Conservation (phyloP, 2,797 vertebrate genomes). For the Danio choprae region DNA sequence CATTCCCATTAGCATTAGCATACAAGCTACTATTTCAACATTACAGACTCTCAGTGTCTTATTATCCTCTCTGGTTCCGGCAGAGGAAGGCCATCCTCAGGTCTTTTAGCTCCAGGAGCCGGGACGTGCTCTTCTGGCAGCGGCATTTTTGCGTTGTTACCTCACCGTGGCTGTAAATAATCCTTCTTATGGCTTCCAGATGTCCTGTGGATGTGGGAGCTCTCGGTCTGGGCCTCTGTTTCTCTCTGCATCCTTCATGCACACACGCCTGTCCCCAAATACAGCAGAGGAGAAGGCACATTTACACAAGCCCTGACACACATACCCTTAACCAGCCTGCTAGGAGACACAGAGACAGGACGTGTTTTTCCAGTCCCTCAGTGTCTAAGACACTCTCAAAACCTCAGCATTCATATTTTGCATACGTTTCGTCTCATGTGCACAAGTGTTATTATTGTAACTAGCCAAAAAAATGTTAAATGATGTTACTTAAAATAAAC, state of each 20-base stretch:
- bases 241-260: constrained; percentile 31
- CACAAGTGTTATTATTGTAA: not conserved
- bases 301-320: constrained; percentile 13
- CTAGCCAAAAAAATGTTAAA: no score
- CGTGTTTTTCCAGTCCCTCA: constrained; percentile 53
- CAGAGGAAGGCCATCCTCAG: constrained; percentile 63
- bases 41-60: constrained; percentile 9
- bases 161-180: constrained; percentile 81
- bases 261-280: constrained; percentile 41
- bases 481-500: no score
- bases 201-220: constrained; percentile 70
- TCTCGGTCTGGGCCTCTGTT: constrained; percentile 19
- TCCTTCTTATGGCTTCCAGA: constrained; percentile 82
- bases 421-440: not conserved
- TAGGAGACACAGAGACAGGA: constrained; percentile 25
- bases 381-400: constrained; percentile 12
- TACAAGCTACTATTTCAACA: no score
- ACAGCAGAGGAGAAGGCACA: not conserved
- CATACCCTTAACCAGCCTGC: constrained; percentile 49
- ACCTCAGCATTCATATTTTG: not conserved
- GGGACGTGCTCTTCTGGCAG: constrained; percentile 64
- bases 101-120: constrained; percentile 58
- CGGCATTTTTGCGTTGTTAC: constrained; percentile 83
- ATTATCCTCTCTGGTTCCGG: constrained; percentile 47
- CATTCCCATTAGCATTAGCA: not conserved